phyloP scores from a whole-genome alignment of 92 coral and sea anemone species.

The Epizoanthus stellaris region DNA sequence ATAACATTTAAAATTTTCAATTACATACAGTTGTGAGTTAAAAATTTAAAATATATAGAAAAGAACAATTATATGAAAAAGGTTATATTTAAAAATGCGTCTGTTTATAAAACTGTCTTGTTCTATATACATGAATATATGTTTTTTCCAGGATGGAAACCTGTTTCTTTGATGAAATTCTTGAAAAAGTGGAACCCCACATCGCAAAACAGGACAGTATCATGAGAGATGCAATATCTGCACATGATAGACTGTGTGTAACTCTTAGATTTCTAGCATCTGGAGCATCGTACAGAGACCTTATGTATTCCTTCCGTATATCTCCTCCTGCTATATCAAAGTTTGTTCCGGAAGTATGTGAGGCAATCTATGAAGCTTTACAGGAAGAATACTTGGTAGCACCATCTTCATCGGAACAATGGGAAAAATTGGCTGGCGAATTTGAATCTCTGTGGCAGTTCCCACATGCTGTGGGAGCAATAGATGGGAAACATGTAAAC shows the following conservation, averaged over 20 bases:
- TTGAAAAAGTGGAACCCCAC: slow-evolving; percentile 43
- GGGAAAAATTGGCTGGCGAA: slow-evolving; percentile 54
- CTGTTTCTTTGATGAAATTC: slow-evolving; percentile 50
- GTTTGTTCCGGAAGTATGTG: slow-evolving; percentile 54
- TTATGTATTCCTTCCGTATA: slow-evolving; percentile 56
- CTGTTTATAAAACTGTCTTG: no score
- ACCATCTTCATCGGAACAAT: slow-evolving; percentile 43
- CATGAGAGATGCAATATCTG: slow-evolving; percentile 65
- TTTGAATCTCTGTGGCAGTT: slow-evolving; percentile 68
- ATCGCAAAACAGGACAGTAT: slow-evolving; percentile 57
- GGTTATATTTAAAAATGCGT: slow-evolving; percentile 22
- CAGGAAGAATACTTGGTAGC: slow-evolving; percentile 45
- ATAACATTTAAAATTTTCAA: no score
- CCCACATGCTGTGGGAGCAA: slow-evolving; percentile 76
- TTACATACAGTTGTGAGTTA: no score
- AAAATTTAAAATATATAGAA: no score
- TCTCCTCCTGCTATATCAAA: slow-evolving; percentile 49
- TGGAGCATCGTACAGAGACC: slow-evolving; percentile 52
- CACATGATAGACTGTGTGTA: slow-evolving; percentile 52
- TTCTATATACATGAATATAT: not conserved
- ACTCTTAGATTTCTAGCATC: slow-evolving; percentile 57
- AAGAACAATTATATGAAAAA: not conserved
- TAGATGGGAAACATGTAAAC: slow-evolving; percentile 75
- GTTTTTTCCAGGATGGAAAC: slow-evolving; percentile 65
- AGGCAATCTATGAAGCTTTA: slow-evolving; percentile 47